phyloP scores from a whole-genome alignment of 2,113 vertebrate species.

The Azemiops feae region DNA sequence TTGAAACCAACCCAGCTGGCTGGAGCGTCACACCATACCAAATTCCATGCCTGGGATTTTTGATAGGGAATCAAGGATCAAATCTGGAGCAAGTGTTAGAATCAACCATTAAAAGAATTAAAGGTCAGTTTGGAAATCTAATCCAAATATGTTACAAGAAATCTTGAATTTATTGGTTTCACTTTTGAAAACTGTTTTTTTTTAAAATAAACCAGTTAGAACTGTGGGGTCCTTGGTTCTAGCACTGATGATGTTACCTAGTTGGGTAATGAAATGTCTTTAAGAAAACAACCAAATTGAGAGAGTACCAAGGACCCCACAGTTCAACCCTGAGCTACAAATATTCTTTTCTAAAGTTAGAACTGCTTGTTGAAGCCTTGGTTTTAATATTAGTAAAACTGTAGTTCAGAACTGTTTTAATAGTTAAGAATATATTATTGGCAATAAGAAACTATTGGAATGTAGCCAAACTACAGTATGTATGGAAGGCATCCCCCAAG shows the following conservation, averaged over 20 bases:
- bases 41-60: constrained; percentile 12
- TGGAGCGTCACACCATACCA: fast-evolving
- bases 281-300: not conserved
- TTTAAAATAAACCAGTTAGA: not conserved
- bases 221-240: not conserved
- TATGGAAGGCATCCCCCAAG: not conserved
- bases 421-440: constrained; percentile 18
- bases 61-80: not conserved
- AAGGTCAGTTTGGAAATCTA: constrained; percentile 38
- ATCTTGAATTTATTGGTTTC: constrained; percentile 2
- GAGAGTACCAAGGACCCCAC: not conserved
- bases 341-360: not conserved
- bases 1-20: constrained; percentile 24
- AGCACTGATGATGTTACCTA: not conserved
- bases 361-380: not conserved
- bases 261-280: not conserved
- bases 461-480: not conserved
- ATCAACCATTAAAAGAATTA: constrained; percentile 28
- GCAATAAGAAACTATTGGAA: not conserved
- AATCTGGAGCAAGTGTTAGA: not conserved
- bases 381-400: constrained; percentile 25
- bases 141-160: constrained; percentile 35
- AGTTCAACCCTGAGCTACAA: not conserved
- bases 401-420: constrained; percentile 41
- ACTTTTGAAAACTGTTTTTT: not conserved